Evolutionary conservation across 2,113 vertebrate genomes (phyloP).

Genomic region (Leucoraja erinaceus): DNA sequence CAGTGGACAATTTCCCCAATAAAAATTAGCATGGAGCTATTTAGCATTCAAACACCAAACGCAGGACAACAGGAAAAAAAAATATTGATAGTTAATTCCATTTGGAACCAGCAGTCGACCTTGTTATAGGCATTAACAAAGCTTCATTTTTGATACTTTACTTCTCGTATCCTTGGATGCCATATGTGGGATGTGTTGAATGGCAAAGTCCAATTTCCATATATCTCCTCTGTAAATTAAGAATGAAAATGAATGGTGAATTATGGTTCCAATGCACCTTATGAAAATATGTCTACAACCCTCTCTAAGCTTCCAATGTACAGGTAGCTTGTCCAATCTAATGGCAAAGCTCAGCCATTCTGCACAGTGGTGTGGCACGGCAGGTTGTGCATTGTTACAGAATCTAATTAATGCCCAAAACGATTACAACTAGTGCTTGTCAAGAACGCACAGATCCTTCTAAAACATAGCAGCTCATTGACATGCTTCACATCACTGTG

Average conservation of each 20-base stretch:
- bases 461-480: background rate
- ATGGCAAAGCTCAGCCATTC: background rate
- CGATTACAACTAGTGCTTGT: background rate
- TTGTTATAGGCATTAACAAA: background rate
- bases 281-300: background rate
- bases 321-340: background rate
- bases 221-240: constrained; percentile 74
- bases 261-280: background rate
- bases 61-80: background rate
- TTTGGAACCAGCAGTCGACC: background rate
- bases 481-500: background rate
- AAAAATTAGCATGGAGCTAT: background rate
- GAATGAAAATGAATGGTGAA: background rate
- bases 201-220: constrained; percentile 79
- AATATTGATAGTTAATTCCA: background rate
- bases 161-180: constrained; percentile 89
- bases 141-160: constrained; percentile 42
- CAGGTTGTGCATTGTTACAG: background rate
- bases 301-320: no score
- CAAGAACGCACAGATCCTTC: background rate
- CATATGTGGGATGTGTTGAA: constrained; percentile 82
- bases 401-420: background rate
- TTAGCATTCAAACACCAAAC: background rate
- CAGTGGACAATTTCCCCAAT: background rate
- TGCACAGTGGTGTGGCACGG: background rate